Percentiles rank a stretch among this genome's conserved stretches.
Evolutionary conservation across 2,888 invertebrate species (phyloP).

Genomic region (Rutpela maculata): DNA sequence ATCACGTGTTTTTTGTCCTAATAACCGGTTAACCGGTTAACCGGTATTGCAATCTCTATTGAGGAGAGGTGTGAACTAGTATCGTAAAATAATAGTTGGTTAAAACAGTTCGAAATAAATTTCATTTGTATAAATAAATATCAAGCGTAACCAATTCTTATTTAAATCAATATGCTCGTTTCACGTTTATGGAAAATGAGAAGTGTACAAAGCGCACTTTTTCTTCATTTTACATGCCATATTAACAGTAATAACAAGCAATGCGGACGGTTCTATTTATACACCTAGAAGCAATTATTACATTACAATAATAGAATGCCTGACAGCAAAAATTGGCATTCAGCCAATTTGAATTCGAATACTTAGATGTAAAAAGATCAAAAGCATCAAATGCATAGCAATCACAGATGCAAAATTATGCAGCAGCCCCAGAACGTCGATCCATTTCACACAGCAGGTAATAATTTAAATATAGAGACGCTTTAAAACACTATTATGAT

Average conservation of each 20-base stretch:
- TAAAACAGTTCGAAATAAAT: no score
- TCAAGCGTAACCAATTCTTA: no score
- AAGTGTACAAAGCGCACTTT: no score
- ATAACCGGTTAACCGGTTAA: no score
- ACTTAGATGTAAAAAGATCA: conserved; percentile 45
- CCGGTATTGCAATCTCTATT: no score
- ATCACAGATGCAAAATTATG: conserved; percentile 48
- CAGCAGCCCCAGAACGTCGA: conserved; percentile 34
- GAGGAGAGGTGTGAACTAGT: no score
- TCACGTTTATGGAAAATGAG: neutral
- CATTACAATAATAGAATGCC: conserved; percentile 47
- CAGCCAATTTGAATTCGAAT: conserved; percentile 28
- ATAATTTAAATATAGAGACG: conserved; percentile 31
- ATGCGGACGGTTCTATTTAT: conserved; percentile 16
- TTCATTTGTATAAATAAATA: neutral
- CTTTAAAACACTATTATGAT: conserved; percentile 27
- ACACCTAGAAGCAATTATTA: conserved; percentile 40
- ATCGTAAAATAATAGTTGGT: no score
- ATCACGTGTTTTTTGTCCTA: no score
- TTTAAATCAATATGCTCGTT: neutral
- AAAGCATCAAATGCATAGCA: conserved; percentile 41
- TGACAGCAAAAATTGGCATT: conserved; percentile 44
- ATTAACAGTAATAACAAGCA: conserved; percentile 3
- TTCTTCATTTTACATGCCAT: conserved; percentile 6
- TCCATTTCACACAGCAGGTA: conserved; percentile 39